These are phyloP conservation scores for Macrophya alboannulata DNA, from an alignment of 2,888 invertebrate genomes.

Conservation along the genomic window DNA sequence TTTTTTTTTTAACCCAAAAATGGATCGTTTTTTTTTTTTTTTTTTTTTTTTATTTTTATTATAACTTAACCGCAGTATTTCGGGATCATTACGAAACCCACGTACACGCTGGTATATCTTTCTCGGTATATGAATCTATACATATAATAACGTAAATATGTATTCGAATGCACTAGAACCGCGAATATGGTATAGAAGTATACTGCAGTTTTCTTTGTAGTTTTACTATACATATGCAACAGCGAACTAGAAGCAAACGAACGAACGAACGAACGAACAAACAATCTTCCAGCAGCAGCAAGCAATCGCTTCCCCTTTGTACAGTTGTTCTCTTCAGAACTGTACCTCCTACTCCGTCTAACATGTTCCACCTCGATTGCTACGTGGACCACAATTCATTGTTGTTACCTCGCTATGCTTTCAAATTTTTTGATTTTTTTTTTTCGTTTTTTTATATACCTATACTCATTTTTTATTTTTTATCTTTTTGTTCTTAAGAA, in stretches of 20 bases:
- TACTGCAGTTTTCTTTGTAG: neutral
- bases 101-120: neutral
- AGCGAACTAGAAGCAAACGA: neutral
- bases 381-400: constrained; percentile 27
- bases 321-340: constrained; percentile 22
- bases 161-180: neutral
- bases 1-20: neutral
- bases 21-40: neutral
- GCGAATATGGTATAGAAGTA: neutral
- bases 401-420: constrained; percentile 28
- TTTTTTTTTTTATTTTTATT: too few species aligned
- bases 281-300: constrained; percentile 16
- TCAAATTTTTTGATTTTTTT: neutral
- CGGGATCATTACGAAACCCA: neutral
- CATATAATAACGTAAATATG: too few species aligned
- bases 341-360: neutral
- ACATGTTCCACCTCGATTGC: constrained; percentile 30
- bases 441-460: neutral
- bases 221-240: neutral
- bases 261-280: constrained; percentile 16
- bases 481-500: neutral
- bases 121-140: neutral
- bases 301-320: constrained; percentile 38
- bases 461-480: neutral
- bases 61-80: neutral